Evolutionary conservation across 30 jellyfish, hydroid and myxozoan genomes (phyloP), one percentile per base, ranked within the genome.

Genomic region (Hydractinia echinata): DNA sequence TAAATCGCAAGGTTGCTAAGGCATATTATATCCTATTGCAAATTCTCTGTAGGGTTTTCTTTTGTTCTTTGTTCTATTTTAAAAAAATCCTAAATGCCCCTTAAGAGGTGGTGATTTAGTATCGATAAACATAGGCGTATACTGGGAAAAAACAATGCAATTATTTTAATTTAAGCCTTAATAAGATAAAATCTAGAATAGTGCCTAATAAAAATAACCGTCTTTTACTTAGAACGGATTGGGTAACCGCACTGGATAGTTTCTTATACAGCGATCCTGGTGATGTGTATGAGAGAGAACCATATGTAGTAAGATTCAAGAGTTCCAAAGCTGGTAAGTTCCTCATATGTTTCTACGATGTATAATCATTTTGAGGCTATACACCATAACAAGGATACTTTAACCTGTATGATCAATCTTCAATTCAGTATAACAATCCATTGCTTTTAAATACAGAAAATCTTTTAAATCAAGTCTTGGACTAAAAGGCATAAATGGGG

Each of bases 201-300:
- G 44, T 30, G 44, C 1, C 44, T 30, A 30, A 30, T 30, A 30
- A 30, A 30, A 30, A 30, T 30, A 30, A 30, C 44, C 44, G 44
- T 30, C 44, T 30, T 30, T 30, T 30, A 30, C 44, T 30, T 30
- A 30, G 44, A 30, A 30, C n/a, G 16, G 70, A 60, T 13, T 15
- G n/a, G 44, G 60, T 89, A 66, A 79, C 18, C 8, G 83, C 72
- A 10, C 84, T 55, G 61, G 44, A 58, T 10, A 39, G 52, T 49
- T 84, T 83, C 71, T 84, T 80, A 11, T 84, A 83, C 72, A 83
- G 80, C 54, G 96, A 89, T 68, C 21, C 82, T 0, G 67, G 60
- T 6, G 97, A 89, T 76, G 85, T 84, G 20, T 89, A 84, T 54
- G 89, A 89, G 69, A 74, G 97, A 64, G 97, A 89, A 73, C 97